Conservation (phyloP, 2,113 vertebrate genomes). For the Cinclus mexicanus region DNA sequence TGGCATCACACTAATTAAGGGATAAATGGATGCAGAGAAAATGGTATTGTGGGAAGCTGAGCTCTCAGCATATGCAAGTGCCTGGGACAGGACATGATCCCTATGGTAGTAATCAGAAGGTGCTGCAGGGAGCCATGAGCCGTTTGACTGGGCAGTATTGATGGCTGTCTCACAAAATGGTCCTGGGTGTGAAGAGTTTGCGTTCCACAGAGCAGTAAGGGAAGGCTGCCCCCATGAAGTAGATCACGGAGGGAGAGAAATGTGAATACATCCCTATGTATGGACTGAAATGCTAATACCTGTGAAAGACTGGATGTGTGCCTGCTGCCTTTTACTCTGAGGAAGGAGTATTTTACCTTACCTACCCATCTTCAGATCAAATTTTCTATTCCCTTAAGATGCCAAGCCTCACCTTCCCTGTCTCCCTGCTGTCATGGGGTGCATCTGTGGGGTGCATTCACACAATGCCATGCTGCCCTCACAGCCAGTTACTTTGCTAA, state of each 20-base stretch:
- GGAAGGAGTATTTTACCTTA: neutral
- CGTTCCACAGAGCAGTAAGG: neutral
- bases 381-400: neutral
- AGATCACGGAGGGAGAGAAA: neutral
- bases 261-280: fast-evolving
- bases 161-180: neutral
- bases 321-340: neutral
- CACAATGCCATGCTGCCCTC: neutral
- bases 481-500: neutral
- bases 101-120: neutral
- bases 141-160: neutral
- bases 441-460: neutral
- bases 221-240: fast-evolving
- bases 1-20: neutral
- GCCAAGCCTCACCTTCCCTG: neutral
- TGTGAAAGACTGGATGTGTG: neutral
- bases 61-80: neutral
- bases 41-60: constrained; percentile 17
- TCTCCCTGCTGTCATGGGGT: neutral
- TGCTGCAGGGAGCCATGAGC: neutral
- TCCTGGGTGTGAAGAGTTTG: neutral
- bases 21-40: constrained; percentile 35
- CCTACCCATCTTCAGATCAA: neutral
- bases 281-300: neutral
- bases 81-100: neutral